Evolutionary conservation across 2,888 invertebrate genomes (phyloP).

Genomic region (Oxystoma pomonae): DNA sequence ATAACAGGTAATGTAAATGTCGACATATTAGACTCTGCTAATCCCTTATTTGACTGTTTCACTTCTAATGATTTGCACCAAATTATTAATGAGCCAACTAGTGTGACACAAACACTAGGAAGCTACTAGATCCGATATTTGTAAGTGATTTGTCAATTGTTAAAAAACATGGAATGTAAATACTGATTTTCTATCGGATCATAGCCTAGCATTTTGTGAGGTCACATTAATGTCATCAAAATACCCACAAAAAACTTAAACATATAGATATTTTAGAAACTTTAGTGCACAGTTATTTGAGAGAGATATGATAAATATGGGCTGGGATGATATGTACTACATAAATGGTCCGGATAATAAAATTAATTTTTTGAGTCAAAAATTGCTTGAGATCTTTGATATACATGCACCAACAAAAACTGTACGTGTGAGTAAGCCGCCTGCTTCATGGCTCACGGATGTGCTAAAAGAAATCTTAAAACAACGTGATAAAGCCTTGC

Average conservation of each 20-base stretch:
- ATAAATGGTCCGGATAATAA: background rate
- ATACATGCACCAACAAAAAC: background rate
- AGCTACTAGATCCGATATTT: too few relatives aligned
- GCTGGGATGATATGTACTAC: background rate
- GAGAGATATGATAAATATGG: background rate
- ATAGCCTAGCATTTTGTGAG: background rate
- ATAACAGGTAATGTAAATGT: background rate
- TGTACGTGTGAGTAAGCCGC: background rate
- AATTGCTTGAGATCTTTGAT: background rate
- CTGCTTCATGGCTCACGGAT: background rate
- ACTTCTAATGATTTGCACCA: background rate
- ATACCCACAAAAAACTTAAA: background rate
- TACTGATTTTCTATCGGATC: background rate
- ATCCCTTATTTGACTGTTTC: background rate
- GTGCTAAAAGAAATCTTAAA: background rate
- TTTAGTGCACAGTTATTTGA: background rate
- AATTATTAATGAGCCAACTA: background rate
- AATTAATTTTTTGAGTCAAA: background rate
- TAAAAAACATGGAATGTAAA: background rate
- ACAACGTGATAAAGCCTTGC: background rate
- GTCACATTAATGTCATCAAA: background rate
- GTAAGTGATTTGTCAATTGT: too few relatives aligned
- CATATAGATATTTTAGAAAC: background rate
- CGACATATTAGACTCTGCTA: background rate
- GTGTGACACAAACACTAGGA: background rate